Evolutionary conservation across 2,888 invertebrate genomes (phyloP).

Genomic region (Netelia melanura): DNA sequence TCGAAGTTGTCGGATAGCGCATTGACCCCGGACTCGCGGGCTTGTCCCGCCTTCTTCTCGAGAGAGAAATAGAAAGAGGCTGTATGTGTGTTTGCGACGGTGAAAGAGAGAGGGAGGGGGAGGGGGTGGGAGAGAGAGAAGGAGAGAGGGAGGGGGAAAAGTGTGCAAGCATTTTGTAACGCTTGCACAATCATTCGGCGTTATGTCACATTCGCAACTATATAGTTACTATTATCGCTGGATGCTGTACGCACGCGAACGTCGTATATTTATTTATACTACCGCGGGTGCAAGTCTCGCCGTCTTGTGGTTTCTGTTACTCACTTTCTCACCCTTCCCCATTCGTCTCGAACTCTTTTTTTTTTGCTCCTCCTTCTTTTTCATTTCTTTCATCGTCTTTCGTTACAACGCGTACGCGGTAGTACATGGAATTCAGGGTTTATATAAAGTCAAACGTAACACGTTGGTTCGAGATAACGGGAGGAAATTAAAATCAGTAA

Average conservation of each 20-base stretch:
- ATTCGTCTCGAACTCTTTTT: slow-evolving; percentile 12
- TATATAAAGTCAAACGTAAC: background rate
- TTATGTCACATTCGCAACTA: slow-evolving; percentile 41
- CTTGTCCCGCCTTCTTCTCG: slow-evolving; percentile 42
- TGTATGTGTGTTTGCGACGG: background rate
- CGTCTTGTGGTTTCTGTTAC: slow-evolving; percentile 43
- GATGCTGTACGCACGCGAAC: background rate
- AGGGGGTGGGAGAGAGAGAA: background rate
- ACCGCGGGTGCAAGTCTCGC: background rate
- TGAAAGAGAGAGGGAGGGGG: background rate
- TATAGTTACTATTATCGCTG: slow-evolving; percentile 8
- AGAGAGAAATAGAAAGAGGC: slow-evolving; percentile 15
- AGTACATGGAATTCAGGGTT: background rate
- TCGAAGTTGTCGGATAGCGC: slow-evolving; percentile 44
- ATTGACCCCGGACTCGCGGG: slow-evolving; percentile 52
- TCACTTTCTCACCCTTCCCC: slow-evolving; percentile 41
- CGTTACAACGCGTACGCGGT: background rate
- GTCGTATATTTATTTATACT: slow-evolving; percentile 40
- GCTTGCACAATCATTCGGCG: slow-evolving; percentile 60
- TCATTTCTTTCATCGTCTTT: background rate
- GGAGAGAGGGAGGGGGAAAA: background rate
- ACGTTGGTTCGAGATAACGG: background rate
- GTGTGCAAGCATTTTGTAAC: slow-evolving; percentile 37
- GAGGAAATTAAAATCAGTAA: too few relatives aligned
- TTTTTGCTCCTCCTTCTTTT: background rate